Conservation (phyloP, 1,140 invertebrate genomes). For the Drosophila arawakana region DNA sequence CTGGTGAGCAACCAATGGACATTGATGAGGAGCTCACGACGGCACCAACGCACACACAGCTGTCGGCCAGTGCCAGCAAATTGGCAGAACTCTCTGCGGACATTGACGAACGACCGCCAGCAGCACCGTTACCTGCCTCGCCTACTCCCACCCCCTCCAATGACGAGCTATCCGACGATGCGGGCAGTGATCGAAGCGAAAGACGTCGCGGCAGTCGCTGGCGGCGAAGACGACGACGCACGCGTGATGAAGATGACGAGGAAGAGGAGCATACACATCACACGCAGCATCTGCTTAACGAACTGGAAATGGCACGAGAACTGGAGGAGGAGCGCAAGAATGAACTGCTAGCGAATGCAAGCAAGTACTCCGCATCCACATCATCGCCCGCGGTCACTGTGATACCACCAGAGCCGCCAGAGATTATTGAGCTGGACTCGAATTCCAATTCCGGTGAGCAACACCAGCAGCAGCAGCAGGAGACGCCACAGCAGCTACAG, state of each 20-base stretch:
- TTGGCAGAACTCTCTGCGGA: conserved; percentile 67
- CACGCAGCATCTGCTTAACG: conserved; percentile 77
- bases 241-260: conserved; percentile 44
- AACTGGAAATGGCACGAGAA: conserved; percentile 75
- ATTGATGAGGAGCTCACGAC: conserved; percentile 80
- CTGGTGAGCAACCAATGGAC: conserved; percentile 78
- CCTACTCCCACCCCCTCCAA: conserved; percentile 72
- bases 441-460: conserved; percentile 75
- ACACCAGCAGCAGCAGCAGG: conserved; percentile 43
- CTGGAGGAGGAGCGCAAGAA: conserved; percentile 79
- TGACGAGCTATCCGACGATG: conserved; percentile 57
- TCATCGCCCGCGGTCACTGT: conserved; percentile 77
- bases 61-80: conserved; percentile 64
- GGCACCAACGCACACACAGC: conserved; percentile 72
- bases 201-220: conserved; percentile 54
- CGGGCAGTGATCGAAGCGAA: conserved; percentile 51
- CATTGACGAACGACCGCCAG: conserved; percentile 75
- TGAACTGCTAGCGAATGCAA: conserved; percentile 73
- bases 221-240: conserved; percentile 55
- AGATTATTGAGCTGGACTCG: conserved; percentile 81
- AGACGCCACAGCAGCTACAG: conserved; percentile 30
- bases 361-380: conserved; percentile 74
- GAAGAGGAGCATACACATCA: conserved; percentile 80
- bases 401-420: conserved; percentile 75
- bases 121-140: conserved; percentile 75